phyloP scores from a whole-genome alignment of 2,113 vertebrate species.

The Poecile atricapillus region DNA sequence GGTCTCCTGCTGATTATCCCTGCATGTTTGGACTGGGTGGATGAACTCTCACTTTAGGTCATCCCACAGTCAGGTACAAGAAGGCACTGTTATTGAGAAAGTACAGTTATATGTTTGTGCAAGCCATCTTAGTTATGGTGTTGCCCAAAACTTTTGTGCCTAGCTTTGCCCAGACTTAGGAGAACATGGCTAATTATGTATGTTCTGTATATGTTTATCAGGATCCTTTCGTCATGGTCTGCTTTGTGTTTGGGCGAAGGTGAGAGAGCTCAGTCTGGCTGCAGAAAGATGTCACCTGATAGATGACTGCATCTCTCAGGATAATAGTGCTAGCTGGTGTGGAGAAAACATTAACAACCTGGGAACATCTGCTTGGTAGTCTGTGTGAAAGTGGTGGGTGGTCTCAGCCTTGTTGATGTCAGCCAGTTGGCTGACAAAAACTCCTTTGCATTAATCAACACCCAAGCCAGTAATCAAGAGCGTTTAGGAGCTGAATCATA shows the following conservation, averaged over 20 bases:
- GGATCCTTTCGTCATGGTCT: background rate
- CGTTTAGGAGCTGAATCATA: background rate
- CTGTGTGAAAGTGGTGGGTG: background rate
- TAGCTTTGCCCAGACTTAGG: background rate
- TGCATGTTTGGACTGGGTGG: background rate
- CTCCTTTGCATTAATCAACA: background rate
- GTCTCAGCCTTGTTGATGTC: background rate
- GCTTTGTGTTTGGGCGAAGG: rapidly evolving
- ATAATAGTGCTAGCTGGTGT: background rate
- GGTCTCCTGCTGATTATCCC: background rate
- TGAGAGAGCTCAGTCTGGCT: background rate
- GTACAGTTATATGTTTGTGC: background rate
- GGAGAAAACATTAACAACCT: background rate
- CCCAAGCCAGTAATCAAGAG: background rate
- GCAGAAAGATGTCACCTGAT: background rate
- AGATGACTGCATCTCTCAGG: background rate
- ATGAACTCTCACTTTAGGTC: background rate
- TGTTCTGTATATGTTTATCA: background rate
- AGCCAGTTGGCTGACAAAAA: conserved; percentile 16
- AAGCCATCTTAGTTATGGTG: background rate
- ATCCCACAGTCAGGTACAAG: background rate
- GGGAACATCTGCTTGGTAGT: background rate
- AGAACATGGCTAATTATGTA: background rate
- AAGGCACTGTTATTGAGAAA: background rate
- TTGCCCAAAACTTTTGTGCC: background rate